Evolutionary conservation across 2,797 vertebrate genomes (phyloP).

Genomic region (Hydrolagus colliei): DNA sequence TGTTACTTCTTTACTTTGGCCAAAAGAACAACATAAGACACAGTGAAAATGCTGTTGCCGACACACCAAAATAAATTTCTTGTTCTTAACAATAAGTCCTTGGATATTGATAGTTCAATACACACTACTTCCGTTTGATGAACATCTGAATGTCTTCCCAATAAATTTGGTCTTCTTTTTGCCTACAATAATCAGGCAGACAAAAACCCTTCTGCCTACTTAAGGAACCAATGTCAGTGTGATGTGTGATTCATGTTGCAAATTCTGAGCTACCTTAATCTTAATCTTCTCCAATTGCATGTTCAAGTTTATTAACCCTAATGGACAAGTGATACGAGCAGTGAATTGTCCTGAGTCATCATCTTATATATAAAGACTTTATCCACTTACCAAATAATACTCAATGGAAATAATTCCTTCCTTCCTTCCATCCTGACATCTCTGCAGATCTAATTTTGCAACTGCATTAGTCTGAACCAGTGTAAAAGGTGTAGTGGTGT

Average conservation of each 20-base stretch:
- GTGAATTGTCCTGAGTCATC: slow-evolving; percentile 69
- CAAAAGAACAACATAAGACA: slow-evolving; percentile 32
- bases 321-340: slow-evolving; percentile 41
- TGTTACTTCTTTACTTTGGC: background rate
- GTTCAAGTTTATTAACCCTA: slow-evolving; percentile 42
- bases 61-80: background rate
- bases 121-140: background rate
- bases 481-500: background rate
- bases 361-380: slow-evolving; percentile 55
- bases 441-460: background rate
- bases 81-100: slow-evolving; percentile 32
- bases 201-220: background rate
- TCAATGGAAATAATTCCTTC: slow-evolving; percentile 7
- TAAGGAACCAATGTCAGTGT: background rate
- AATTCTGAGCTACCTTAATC: slow-evolving; percentile 36
- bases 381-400: slow-evolving; percentile 65
- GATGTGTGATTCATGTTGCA: background rate
- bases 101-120: background rate
- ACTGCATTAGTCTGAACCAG: background rate
- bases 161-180: slow-evolving; percentile 34
- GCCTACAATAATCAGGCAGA: slow-evolving; percentile 28
- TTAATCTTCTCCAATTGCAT: slow-evolving; percentile 38
- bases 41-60: too few relatives aligned
- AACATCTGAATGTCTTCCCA: too few relatives aligned
- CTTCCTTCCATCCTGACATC: background rate